A percentile compares a stretch with the other conserved stretches of the same genome.
Evolutionary conservation across 1,140 invertebrate species (phyloP).

Genomic region (Hirudo medicinalis): DNA sequence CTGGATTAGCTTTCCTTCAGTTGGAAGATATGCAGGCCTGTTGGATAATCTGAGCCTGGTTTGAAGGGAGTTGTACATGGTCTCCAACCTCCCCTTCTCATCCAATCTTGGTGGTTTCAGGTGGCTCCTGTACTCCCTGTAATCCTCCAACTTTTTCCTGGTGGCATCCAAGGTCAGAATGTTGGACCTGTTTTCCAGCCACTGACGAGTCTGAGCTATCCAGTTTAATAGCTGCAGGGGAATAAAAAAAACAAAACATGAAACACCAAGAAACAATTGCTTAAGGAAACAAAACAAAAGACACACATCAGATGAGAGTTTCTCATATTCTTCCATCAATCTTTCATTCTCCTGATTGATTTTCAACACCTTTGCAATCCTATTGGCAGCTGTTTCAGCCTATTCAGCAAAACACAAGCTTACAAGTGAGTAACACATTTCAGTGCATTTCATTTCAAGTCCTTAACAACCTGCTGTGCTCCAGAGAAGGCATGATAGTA

Average conservation of each 20-base stretch:
- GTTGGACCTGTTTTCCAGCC: conserved; percentile 87
- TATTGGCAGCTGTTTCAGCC: conserved; percentile 98
- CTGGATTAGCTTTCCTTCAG: conserved; percentile 93
- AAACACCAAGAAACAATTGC: background rate
- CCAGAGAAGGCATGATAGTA: conserved; percentile 99
- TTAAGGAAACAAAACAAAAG: background rate
- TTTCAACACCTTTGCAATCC: conserved; percentile 98
- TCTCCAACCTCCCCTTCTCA: conserved; percentile 54
- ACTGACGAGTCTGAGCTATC: conserved; percentile 53
- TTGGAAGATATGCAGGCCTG: conserved; percentile 86
- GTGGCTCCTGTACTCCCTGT: conserved; percentile 91
- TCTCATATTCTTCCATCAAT: conserved; percentile 83
- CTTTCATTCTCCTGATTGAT: conserved; percentile 99
- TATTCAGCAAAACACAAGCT: conserved; percentile 36
- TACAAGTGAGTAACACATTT: background rate
- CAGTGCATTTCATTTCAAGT: background rate
- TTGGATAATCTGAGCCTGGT: conserved; percentile 71
- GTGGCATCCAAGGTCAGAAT: conserved; percentile 92
- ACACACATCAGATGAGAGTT: conserved; percentile 22
- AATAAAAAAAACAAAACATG: background rate
- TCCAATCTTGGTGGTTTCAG: conserved; percentile 97
- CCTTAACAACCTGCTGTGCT: conserved; percentile 74
- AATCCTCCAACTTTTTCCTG: conserved; percentile 94
- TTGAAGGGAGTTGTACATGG: conserved; percentile 45
- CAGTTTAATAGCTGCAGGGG: conserved; percentile 29